Evolutionary conservation across 2,888 invertebrate genomes (phyloP).

Genomic region (Andrena bicolor): DNA sequence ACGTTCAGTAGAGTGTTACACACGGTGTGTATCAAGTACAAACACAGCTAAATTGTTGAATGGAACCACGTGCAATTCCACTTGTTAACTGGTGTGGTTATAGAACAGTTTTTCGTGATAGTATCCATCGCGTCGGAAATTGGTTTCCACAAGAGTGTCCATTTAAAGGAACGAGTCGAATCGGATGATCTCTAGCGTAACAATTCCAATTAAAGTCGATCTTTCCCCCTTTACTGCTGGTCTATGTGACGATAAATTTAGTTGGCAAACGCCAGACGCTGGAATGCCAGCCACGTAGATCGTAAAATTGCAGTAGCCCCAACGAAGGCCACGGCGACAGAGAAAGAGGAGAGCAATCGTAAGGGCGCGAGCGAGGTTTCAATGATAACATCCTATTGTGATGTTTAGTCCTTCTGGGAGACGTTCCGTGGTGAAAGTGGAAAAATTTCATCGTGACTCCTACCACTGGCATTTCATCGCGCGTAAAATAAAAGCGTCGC

Average conservation of each 20-base stretch:
- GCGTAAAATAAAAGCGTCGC: not conserved
- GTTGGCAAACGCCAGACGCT: constrained; percentile 18
- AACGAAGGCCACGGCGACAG: constrained; percentile 13
- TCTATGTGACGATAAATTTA: constrained; percentile 35
- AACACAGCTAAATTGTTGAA: too few species aligned
- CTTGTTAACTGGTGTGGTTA: not conserved
- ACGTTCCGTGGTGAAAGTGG: constrained; percentile 4
- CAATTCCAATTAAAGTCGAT: constrained; percentile 41
- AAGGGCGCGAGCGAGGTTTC: constrained; percentile 32
- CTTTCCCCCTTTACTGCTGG: constrained; percentile 12
- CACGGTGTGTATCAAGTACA: too few species aligned
- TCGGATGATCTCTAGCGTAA: constrained; percentile 13
- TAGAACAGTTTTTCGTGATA: not conserved
- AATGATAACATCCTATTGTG: constrained; percentile 23
- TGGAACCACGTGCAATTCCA: too few species aligned
- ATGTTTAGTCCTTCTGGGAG: constrained; percentile 12
- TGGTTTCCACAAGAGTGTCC: not conserved
- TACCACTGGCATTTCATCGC: not conserved
- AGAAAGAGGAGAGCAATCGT: constrained; percentile 18
- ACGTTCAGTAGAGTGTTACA: too few species aligned
- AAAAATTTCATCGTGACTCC: constrained; percentile 15
- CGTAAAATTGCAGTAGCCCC: constrained; percentile 36
- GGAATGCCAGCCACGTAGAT: constrained; percentile 44
- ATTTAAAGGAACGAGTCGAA: not conserved
- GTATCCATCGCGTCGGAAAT: too few species aligned